These are phyloP conservation scores for Peucedramus taeniatus DNA, from an alignment of 2,113 vertebrate genomes.

Conservation along the genomic window DNA sequence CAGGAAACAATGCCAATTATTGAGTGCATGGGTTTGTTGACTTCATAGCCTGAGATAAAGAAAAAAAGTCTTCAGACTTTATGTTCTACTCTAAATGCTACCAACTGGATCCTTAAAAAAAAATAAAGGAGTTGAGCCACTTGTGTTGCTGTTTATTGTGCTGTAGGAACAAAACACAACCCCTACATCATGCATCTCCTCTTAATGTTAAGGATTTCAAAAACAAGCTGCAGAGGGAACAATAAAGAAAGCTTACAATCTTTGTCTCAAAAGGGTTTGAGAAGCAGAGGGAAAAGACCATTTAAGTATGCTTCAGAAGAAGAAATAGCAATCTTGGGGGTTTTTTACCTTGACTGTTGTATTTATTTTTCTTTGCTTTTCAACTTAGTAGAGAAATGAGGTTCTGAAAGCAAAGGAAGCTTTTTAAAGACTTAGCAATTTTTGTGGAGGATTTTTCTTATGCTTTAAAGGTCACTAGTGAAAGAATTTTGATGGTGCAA, in stretches of 20 bases:
- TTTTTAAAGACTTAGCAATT: background rate
- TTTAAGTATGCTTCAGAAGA: background rate
- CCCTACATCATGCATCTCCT: background rate
- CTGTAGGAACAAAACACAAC: background rate
- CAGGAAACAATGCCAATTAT: background rate
- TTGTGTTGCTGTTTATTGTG: background rate
- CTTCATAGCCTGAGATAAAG: background rate
- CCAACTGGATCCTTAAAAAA: background rate
- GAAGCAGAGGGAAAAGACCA: background rate
- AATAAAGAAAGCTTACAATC: background rate
- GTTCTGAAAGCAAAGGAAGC: background rate
- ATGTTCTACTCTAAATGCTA: background rate
- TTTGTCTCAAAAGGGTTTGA: background rate
- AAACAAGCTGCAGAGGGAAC: background rate
- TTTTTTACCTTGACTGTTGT: background rate
- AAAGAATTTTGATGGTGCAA: background rate
- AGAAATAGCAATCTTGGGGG: background rate
- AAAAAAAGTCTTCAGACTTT: background rate
- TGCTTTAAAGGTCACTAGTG: background rate
- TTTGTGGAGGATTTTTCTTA: background rate
- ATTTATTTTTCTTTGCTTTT: background rate
- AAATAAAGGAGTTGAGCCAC: background rate
- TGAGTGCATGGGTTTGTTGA: background rate
- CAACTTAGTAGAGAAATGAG: background rate
- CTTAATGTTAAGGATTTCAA: background rate